Evolutionary conservation across 2,888 invertebrate genomes (phyloP), one percentile per base, ranked within the genome.

Genomic region (Erynnis tages): DNA sequence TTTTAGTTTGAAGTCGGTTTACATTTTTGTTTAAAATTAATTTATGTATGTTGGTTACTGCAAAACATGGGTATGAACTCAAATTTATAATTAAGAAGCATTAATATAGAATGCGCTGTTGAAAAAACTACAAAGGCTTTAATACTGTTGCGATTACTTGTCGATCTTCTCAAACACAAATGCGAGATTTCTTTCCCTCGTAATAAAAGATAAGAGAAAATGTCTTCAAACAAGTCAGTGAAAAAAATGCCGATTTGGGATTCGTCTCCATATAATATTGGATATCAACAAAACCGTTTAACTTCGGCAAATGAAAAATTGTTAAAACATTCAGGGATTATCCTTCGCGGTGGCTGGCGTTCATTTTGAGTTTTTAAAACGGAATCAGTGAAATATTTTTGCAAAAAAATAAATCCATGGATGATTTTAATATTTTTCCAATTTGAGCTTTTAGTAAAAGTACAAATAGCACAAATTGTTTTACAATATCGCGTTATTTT

Each of bases 331-430:
- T 76, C 69, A 63, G 16, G 68, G 69, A 77, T 78, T 70, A 72
- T 35, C 37, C 71, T 75, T 73, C 57, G 60, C 63, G 61, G 67
- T 73, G 70, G 74, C 69, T 69, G 29, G 10, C 70, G 75, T 73
- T 72, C 68, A 69, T 71, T 69, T 76, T 73, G 79, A 8, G 8
- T 75, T 76, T 76, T 77, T 68, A 65, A 70, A 71, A 67, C 58
- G 58, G 62, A 57, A 35, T 5, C 19, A 37, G 3, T n/a, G 17
- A 64, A 67, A 19, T 5, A 11, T 30, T 43, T 19, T 13, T 8
- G 29, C 13, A 19, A n/a, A 17, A n/a, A 43, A 30, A 43, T 43
- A 29, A 30, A 43, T 17, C 10, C 17, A 16, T 30, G 43, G 29
- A 43, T 41, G 16, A 17, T n/a, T n/a, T n/a, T n/a, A n/a, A n/a